Percentiles rank a stretch among this genome's conserved stretches.
These are phyloP conservation scores for Pygmarrhopalites habei DNA, from an alignment of 1,140 invertebrate species.

Conservation along the genomic window DNA sequence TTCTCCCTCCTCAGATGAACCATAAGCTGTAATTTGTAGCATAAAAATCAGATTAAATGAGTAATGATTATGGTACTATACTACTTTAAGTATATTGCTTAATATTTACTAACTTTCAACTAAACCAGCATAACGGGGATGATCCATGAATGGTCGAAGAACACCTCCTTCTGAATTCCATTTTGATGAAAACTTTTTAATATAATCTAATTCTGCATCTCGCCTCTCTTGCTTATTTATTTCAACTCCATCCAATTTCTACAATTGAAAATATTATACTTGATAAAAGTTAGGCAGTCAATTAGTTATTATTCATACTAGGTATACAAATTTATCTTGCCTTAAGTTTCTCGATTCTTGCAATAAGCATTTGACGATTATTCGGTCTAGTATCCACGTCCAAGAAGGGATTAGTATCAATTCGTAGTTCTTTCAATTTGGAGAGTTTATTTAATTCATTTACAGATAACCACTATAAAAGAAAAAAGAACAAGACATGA, in stretches of 20 bases:
- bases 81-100: too few relatives aligned
- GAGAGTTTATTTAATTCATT: constrained; percentile 74
- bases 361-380: constrained; percentile 63
- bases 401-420: constrained; percentile 64
- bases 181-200: constrained; percentile 66
- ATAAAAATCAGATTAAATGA: constrained; percentile 16
- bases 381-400: constrained; percentile 60
- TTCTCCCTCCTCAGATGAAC: constrained; percentile 65
- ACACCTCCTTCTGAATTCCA: constrained; percentile 54
- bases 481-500: constrained; percentile 13
- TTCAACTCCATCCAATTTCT: constrained; percentile 60
- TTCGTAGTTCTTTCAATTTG: constrained; percentile 60
- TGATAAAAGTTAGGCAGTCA: constrained; percentile 1
- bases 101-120: constrained; percentile 51
- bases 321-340: too few relatives aligned
- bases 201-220: constrained; percentile 81
- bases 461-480: constrained; percentile 65
- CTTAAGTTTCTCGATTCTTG: constrained; percentile 59
- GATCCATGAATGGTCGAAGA: constrained; percentile 48
- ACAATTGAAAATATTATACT: constrained; percentile 41
- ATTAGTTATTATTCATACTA: neutral
- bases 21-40: constrained; percentile 63
- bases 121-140: constrained; percentile 63
- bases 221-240: constrained; percentile 60
- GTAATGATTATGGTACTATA: too few relatives aligned